These are phyloP conservation scores for Clavelina lepadiformis DNA, from an alignment of 23 tunicate species.

Conservation along the genomic window DNA sequence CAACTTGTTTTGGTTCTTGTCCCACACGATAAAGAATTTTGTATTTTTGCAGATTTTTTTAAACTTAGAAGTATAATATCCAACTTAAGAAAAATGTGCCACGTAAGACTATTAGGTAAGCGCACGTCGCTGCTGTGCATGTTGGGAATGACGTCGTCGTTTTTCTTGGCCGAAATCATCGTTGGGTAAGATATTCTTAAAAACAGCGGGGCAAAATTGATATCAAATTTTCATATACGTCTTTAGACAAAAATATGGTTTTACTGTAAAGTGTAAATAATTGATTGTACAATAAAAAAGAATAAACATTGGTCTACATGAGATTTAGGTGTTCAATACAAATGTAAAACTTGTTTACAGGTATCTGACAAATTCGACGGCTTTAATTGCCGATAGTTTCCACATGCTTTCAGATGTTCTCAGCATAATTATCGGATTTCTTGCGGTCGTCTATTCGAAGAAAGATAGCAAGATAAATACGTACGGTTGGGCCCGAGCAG, in stretches of 20 bases:
- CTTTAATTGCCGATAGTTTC: constrained; percentile 77
- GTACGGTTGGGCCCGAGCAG: constrained; percentile 73
- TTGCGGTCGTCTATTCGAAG: constrained; percentile 45
- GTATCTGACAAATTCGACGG: constrained; percentile 67
- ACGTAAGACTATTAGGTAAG: constrained; percentile 3
- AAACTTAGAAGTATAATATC: no score
- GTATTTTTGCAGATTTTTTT: no score
- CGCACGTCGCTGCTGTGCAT: constrained; percentile 26
- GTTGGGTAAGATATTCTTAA: constrained; percentile 49
- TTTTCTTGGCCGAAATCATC: constrained; percentile 61
- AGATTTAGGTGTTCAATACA: no score
- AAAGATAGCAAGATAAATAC: constrained; percentile 62
- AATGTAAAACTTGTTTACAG: no score
- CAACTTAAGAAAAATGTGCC: no score
- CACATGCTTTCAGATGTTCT: constrained; percentile 82
- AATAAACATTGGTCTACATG: no score
- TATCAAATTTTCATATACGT: background rate
- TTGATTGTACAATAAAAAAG: no score
- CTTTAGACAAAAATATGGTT: background rate
- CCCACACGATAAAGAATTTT: no score
- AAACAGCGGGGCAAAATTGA: background rate
- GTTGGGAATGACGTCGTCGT: constrained; percentile 43
- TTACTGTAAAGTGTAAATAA: no score
- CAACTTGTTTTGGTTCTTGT: no score
- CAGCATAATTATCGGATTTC: constrained; percentile 50